Evolutionary conservation across 2,888 invertebrate species (phyloP), one percentile per base, ranked within the genome.

Genomic region (Bembecia ichneumoniformis): DNA sequence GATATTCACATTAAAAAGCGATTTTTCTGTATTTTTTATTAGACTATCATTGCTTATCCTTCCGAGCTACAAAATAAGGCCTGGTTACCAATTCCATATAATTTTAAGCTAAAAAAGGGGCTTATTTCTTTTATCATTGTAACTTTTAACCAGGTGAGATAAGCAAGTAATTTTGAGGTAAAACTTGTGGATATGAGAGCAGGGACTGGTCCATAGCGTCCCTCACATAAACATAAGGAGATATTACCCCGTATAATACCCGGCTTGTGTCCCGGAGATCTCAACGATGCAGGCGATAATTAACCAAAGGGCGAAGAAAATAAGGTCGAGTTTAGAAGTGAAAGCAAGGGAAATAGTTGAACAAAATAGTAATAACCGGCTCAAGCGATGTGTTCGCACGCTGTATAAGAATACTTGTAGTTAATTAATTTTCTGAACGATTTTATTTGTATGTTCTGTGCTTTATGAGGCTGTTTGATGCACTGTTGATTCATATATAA

Each of bases 221-320:
- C 67, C 60, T 55, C 65, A 68, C 65, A 69, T 74, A 74, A 74
- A 74, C 71, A 74, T 66, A 64, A 64, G 62, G 59, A 49, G 58
- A 63, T 65, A 62, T 65, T 61, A 58, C 58, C 55, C 52, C 58
- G 50, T 61, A 56, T 58, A 53, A 53, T 52, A 57, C 55, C 46
- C 35, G 44, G 28, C 48, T 17, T 13, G 35, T 14, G 28, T 44
- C 11, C 44, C 17, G 16, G 3, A 15, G 17, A 40, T 4, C 40
- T 14, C 14, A 4, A 14, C 14, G n/a, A n/a, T 40, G 14, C 40
- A 40, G 13, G n/a, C 40, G 14, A 40, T 13, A 40, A 11, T 15
- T 15, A 15, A 44, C 15, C 3, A 14, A 15, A 44, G 16, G 4
- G 3, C 11, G 2, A 16, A 7, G 16, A 9, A 5, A 17, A 16